Conservation (phyloP, 2,797 vertebrate species). For the Neopelma chrysocephalum region DNA sequence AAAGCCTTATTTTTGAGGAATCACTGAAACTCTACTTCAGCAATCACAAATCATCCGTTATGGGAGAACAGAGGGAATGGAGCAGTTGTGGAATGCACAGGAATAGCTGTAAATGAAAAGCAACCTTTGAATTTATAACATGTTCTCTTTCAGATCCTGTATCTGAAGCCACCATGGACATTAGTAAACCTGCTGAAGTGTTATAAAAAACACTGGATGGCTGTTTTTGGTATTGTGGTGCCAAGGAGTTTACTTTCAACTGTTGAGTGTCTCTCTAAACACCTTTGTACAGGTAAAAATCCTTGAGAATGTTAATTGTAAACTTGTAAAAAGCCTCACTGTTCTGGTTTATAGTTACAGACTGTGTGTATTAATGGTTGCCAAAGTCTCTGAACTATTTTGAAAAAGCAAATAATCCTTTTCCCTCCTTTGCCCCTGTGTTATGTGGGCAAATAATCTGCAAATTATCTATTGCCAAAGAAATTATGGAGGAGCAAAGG, state of each 20-base stretch:
- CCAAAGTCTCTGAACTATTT: not conserved
- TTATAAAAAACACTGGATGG: constrained; percentile 91
- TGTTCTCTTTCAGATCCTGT: constrained; percentile 79
- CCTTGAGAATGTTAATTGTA: not conserved
- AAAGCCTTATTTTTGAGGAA: not conserved
- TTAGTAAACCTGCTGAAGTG: constrained; percentile 84
- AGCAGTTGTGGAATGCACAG: not conserved
- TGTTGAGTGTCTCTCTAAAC: constrained; percentile 78
- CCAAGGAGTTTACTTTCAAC: constrained; percentile 77
- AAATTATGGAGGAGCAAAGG: not conserved
- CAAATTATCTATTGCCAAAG: not conserved
- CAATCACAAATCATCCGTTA: not conserved
- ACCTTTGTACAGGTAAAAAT: constrained; percentile 82
- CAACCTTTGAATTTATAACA: not conserved
- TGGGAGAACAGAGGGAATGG: not conserved
- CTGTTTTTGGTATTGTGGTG: constrained; percentile 88
- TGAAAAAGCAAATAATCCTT: not conserved
- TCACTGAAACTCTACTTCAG: not conserved
- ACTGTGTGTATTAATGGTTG: not conserved
- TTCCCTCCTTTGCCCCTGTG: not conserved
- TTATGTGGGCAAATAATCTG: not conserved
- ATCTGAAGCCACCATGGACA: constrained; percentile 90
- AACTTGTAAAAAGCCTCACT: not conserved
- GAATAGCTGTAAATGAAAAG: not conserved
- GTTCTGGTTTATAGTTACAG: not conserved